Percentiles rank a stretch among this genome's conserved stretches.
Evolutionary conservation across 2,888 invertebrate genomes (phyloP).

Genomic region (Mylabris sibirica): DNA sequence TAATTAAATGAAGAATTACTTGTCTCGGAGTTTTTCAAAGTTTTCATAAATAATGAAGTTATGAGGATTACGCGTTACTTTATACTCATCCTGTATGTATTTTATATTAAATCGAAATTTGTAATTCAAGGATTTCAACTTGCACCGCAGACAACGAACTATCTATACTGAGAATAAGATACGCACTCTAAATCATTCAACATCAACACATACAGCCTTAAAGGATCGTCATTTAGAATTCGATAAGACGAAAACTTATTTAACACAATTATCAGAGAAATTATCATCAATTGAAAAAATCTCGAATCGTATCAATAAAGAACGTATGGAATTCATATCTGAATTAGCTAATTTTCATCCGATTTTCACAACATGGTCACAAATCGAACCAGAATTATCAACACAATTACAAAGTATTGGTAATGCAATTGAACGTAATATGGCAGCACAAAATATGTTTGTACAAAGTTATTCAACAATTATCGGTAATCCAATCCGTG

Average conservation of each 20-base stretch:
- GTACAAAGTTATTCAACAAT: constrained; percentile 58
- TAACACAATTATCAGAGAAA: constrained; percentile 69
- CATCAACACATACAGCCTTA: constrained; percentile 59
- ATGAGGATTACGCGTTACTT: too few species aligned
- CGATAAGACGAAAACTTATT: constrained; percentile 69
- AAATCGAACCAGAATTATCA: constrained; percentile 65
- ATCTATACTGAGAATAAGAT: constrained; percentile 65
- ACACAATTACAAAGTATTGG: constrained; percentile 61
- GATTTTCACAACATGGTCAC: constrained; percentile 69
- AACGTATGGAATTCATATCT: constrained; percentile 66
- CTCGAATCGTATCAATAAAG: constrained; percentile 70
- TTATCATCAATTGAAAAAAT: constrained; percentile 70
- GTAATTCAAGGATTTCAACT: constrained; percentile 66
- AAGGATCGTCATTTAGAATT: constrained; percentile 70
- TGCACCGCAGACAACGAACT: constrained; percentile 68
- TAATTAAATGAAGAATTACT: too few species aligned
- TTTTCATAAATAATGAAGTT: too few species aligned
- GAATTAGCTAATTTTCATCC: constrained; percentile 70
- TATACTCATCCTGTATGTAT: too few species aligned
- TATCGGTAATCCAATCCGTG: constrained; percentile 63
- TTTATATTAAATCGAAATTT: too few species aligned
- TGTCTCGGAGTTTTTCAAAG: too few species aligned
- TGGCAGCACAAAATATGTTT: constrained; percentile 63
- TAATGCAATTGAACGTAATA: constrained; percentile 62
- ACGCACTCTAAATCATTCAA: constrained; percentile 43